Percentiles rank a stretch among this genome's conserved stretches.
These are phyloP conservation scores for Cataglyphis albicans DNA, from an alignment of 2,888 invertebrate genomes.

Conservation along the genomic window DNA sequence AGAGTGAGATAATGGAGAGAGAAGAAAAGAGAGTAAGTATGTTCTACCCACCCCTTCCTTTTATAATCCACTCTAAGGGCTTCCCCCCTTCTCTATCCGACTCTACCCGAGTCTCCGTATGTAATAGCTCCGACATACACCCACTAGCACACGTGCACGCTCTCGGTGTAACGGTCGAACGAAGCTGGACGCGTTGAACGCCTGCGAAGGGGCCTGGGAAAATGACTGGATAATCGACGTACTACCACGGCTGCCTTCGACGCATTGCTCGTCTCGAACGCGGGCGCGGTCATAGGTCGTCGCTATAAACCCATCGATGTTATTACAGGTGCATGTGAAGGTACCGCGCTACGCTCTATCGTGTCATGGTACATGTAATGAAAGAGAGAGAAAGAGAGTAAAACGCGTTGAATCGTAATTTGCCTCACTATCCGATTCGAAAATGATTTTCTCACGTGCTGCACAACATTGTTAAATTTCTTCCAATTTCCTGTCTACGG, in stretches of 20 bases:
- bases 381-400: conserved; percentile 41
- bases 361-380: conserved; percentile 34
- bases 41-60: conserved; percentile 57
- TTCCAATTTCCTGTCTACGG: not conserved
- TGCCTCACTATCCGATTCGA: conserved; percentile 48
- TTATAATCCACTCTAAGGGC: conserved; percentile 59
- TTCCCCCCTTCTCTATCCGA: conserved; percentile 39
- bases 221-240: conserved; percentile 75
- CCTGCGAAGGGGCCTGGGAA: conserved; percentile 69
- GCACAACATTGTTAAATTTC: conserved; percentile 7
- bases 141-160: conserved; percentile 66
- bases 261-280: conserved; percentile 62
- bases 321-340: conserved; percentile 70
- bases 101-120: conserved; percentile 60
- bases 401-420: conserved; percentile 69
- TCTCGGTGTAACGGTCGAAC: conserved; percentile 58
- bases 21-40: conserved; percentile 37
- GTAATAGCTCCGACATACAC: conserved; percentile 77
- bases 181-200: conserved; percentile 41
- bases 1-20: conserved; percentile 63
- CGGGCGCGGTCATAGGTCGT: conserved; percentile 67
- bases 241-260: conserved; percentile 63
- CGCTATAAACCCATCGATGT: conserved; percentile 70
- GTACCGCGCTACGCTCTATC: conserved; percentile 47
- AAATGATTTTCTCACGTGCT: conserved; percentile 58